Conservation (phyloP, 2,888 invertebrate genomes). For the Meganola albula region DNA sequence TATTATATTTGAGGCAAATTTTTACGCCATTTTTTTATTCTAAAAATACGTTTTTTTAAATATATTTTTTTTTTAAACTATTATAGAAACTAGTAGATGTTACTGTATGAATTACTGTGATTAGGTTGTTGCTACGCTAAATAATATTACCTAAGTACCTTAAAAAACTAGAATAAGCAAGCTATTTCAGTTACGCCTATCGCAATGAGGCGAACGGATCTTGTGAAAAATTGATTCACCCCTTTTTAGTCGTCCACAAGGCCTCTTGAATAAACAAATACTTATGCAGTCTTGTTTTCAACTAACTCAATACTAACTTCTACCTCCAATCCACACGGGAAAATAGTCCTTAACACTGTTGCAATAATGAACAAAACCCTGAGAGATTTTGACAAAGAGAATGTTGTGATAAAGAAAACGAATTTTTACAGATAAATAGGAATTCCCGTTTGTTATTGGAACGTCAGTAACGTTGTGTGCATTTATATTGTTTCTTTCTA, state of each 20-base stretch:
- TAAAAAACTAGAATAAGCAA: neutral
- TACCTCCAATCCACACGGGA: constrained; percentile 1
- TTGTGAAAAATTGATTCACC: constrained; percentile 33
- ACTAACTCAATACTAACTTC: constrained; percentile 25
- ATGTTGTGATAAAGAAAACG: constrained; percentile 12
- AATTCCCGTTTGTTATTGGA: constrained; percentile 9
- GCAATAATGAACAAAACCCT: neutral
- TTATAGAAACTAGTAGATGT: no score
- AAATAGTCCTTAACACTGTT: constrained; percentile 6
- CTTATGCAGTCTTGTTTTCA: constrained; percentile 24
- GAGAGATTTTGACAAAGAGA: neutral
- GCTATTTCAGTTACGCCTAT: neutral
- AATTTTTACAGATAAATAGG: constrained; percentile 24
- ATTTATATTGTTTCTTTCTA: no score
- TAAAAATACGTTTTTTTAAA: no score
- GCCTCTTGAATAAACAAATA: constrained; percentile 40
- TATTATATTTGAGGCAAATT: no score
- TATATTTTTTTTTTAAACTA: no score
- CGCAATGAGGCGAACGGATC: constrained; percentile 3
- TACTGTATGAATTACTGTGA: no score
- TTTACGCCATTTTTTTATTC: no score
- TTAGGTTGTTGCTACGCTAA: no score
- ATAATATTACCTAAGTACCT: no score
- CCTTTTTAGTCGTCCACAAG: constrained; percentile 32
- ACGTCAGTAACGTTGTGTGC: neutral